Evolutionary conservation across 2,888 invertebrate genomes (phyloP).

Genomic region (Brenthis ino): DNA sequence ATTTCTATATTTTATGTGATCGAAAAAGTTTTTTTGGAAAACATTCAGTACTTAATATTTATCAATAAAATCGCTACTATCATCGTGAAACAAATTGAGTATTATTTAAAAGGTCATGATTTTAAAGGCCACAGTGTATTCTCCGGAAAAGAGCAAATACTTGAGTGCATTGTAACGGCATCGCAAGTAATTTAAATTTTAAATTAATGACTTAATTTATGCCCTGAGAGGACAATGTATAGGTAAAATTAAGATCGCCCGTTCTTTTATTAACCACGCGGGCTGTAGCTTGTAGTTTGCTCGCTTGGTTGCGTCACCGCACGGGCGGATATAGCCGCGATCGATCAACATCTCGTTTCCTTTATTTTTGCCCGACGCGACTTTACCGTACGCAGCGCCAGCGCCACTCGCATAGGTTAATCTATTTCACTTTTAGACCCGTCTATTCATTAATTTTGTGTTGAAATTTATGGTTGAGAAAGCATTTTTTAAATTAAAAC

Average conservation of each 20-base stretch:
- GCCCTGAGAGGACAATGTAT: background rate
- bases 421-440: slow-evolving; percentile 14
- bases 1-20: too few species aligned
- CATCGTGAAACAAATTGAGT: too few species aligned
- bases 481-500: background rate
- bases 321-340: slow-evolving; percentile 65
- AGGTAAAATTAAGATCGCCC: background rate
- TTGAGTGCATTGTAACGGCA: background rate
- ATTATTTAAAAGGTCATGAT: slow-evolving; percentile 4
- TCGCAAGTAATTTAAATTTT: slow-evolving; percentile 5
- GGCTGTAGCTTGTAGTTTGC: background rate
- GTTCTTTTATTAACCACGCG: slow-evolving; percentile 1
- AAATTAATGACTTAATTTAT: slow-evolving; percentile 7
- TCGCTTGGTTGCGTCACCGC: slow-evolving; percentile 56
- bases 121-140: slow-evolving; percentile 11
- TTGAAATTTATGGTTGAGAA: too few species aligned
- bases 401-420: slow-evolving; percentile 35
- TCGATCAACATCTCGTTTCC: slow-evolving; percentile 59
- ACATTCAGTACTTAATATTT: too few species aligned
- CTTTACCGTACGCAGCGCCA: slow-evolving; percentile 33
- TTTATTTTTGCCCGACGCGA: slow-evolving; percentile 55
- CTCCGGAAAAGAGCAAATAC: slow-evolving; percentile 6
- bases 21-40: too few species aligned
- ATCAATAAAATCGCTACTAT: too few species aligned
- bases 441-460: background rate